Evolutionary conservation across 2,888 invertebrate species (phyloP), one percentile per base, ranked within the genome.

Genomic region (Nebria brevicollis): DNA sequence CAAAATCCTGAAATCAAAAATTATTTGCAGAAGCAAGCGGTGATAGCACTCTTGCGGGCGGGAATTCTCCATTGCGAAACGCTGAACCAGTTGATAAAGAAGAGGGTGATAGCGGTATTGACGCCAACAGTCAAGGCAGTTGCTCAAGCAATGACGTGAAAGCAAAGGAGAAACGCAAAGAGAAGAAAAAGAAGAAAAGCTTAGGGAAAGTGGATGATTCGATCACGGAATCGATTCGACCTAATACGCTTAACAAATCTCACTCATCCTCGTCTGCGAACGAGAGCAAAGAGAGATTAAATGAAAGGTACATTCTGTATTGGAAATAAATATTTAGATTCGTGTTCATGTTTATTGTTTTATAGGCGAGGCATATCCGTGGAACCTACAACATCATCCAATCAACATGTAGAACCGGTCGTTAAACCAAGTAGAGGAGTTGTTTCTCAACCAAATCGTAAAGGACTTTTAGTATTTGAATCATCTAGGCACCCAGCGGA

Each of bases 71-170:
- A n/a, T 86, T 88, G 74, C 86, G 89, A 78, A 87, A 86, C 79
- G 86, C 85, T 64, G 88, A 87, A 84, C 83, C 85, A n/a, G 86
- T 86, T 41, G 93, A 94, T 85, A 94, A 94, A 86, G 96, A 97
- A 88, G 96, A 96, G 88, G 96, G 95, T 41, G 96, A 96, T 89
- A 96, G 96, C 85, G 97, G 97, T 83, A 96, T 97, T 85, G 97
- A 97, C 88, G 95, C 95, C 82, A 95, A 95, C 89, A 95, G 95
- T 85, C 96, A 96, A 91, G 96, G 96, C 73, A 96, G 96, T 82
- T 96, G 96, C 88, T 95, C 95, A 73, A 95, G 95, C 85, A 95
- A 94, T 83, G 96, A 96, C 86, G 94, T 95, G 81, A 96, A 95
- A 87, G 92, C 93, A 65, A 93, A 92, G 82, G 93, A 93, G 77